phyloP scores from a whole-genome alignment of 2,888 invertebrate species.

The Mesorhabditis spiculigera region DNA sequence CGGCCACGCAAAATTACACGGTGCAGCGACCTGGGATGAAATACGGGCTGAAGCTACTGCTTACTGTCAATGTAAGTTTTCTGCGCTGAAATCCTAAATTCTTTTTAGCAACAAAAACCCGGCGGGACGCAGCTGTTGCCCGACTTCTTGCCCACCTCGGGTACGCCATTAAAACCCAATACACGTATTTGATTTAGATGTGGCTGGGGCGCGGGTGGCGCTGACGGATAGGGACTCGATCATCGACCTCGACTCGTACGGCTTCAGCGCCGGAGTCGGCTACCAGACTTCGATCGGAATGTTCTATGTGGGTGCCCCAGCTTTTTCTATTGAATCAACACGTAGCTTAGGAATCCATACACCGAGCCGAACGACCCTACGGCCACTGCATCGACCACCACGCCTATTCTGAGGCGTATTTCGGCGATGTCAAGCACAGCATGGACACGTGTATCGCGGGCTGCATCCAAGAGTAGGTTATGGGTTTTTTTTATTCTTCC shows the following conservation, averaged over 20 bases:
- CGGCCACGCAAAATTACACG: constrained; percentile 18
- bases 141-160: constrained; percentile 2
- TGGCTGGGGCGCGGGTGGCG: constrained; percentile 25
- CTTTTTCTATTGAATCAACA: not conserved
- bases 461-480: not conserved
- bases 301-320: not conserved
- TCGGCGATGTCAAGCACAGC: not conserved
- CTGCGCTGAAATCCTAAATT: not conserved
- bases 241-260: constrained; percentile 25
- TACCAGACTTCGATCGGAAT: constrained; percentile 33
- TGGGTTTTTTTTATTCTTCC: not conserved
- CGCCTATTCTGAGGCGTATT: constrained; percentile 1
- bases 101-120: not conserved
- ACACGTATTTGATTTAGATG: not conserved
- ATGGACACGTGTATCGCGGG: not conserved
- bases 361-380: constrained; percentile 27
- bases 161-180: not conserved
- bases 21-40: constrained; percentile 32
- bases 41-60: constrained; percentile 32
- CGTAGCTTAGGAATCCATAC: constrained; percentile 21
- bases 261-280: constrained; percentile 34
- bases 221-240: constrained; percentile 18
- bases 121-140: not conserved
- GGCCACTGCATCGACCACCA: constrained; percentile 26
- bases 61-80: constrained; percentile 25